A percentile compares a stretch with the other conserved stretches of the same genome.
phyloP scores from a whole-genome alignment of 2,113 vertebrate species.

The Aspiorhynchus laticeps region DNA sequence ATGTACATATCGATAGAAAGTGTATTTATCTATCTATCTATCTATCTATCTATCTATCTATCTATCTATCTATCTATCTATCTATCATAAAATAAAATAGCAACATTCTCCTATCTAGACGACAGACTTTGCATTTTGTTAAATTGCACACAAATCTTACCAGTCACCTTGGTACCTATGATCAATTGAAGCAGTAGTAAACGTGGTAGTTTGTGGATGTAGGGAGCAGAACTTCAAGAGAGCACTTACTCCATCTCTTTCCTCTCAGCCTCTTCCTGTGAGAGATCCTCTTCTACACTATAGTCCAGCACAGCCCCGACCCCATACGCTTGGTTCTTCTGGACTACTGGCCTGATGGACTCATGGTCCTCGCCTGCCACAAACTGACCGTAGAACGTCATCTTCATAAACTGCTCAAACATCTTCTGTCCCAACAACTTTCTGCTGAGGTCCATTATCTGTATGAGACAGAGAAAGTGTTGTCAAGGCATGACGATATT shows the following conservation, averaged over 20 bases:
- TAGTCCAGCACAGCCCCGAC: slow-evolving; percentile 91
- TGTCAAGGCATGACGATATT: not conserved
- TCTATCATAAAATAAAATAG: not conserved
- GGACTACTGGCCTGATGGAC: slow-evolving; percentile 84
- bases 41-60: too few species aligned
- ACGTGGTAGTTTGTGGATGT: not conserved
- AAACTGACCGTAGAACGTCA: slow-evolving; percentile 95
- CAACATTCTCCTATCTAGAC: not conserved
- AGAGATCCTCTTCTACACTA: slow-evolving; percentile 87
- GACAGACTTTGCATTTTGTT: not conserved
- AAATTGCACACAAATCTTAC: not conserved
- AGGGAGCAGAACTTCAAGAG: not conserved
- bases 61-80: too few species aligned
- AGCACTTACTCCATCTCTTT: slow-evolving; percentile 77
- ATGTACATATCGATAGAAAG: too few species aligned
- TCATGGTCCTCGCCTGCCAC: slow-evolving; percentile 90
- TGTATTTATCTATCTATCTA: too few species aligned
- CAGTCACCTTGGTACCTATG: not conserved
- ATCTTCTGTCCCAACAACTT: slow-evolving; percentile 79
- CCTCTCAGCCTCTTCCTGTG: slow-evolving; percentile 68
- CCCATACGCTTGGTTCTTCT: slow-evolving; percentile 81
- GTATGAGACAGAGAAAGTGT: not conserved
- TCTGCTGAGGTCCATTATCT: slow-evolving; percentile 74
- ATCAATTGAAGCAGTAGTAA: not conserved
- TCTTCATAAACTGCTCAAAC: slow-evolving; percentile 88